Conservation (phyloP, 2,113 vertebrate genomes). For the Spermophilus dauricus region DNA sequence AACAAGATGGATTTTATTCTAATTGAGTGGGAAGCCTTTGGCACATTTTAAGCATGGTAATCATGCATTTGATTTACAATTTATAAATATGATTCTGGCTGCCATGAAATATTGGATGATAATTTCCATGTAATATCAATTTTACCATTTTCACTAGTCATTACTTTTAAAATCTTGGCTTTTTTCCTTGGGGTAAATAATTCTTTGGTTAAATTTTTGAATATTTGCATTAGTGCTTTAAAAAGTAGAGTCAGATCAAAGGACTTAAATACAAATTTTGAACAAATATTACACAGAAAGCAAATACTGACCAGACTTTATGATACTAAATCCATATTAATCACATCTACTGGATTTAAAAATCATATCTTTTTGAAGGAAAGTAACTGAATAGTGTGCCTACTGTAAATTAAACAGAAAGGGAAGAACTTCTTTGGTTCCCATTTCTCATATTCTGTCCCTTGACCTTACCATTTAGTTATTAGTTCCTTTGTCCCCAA, state of each 20-base stretch:
- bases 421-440: neutral
- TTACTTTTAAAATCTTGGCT: neutral
- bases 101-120: neutral
- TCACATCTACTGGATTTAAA: neutral
- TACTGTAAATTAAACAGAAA: slow-evolving; percentile 2
- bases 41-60: neutral
- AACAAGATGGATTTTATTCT: neutral
- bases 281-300: neutral
- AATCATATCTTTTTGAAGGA: neutral
- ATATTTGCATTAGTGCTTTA: slow-evolving; percentile 8
- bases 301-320: neutral
- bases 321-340: slow-evolving; percentile 35
- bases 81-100: slow-evolving; percentile 22
- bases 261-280: neutral
- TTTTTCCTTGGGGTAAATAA: neutral
- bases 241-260: slow-evolving; percentile 5
- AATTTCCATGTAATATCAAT: neutral
- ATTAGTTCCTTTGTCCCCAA: neutral
- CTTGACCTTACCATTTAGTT: neutral
- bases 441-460: neutral
- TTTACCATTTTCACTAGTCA: neutral
- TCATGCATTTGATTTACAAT: neutral
- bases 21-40: neutral
- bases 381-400: neutral
- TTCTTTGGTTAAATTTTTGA: neutral